These are phyloP conservation scores for Eristalis tenax DNA, from an alignment of 2,888 invertebrate genomes.

Conservation along the genomic window DNA sequence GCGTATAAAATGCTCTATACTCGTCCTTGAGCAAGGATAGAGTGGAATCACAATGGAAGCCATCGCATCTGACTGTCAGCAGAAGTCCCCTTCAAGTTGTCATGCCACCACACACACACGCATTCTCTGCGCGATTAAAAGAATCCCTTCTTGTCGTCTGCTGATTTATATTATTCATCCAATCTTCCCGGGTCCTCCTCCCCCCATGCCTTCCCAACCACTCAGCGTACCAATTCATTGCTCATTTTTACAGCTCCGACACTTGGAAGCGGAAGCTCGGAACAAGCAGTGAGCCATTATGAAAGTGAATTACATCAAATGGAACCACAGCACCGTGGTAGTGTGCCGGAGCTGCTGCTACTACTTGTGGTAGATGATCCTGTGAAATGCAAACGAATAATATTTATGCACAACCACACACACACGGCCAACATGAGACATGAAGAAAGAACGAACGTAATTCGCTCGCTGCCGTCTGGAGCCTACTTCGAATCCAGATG, in stretches of 20 bases:
- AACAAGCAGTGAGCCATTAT: slow-evolving; percentile 60
- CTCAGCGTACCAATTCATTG: slow-evolving; percentile 28
- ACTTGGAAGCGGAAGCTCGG: slow-evolving; percentile 43
- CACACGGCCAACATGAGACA: background rate
- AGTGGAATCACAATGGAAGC: background rate
- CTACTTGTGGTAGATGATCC: slow-evolving; percentile 38
- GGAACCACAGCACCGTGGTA: slow-evolving; percentile 46
- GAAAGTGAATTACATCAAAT: slow-evolving; percentile 71
- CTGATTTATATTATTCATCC: slow-evolving; percentile 14
- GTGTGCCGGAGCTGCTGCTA: background rate
- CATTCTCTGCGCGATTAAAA: slow-evolving; percentile 49
- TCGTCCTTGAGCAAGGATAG: background rate
- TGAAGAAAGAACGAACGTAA: background rate
- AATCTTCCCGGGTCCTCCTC: background rate
- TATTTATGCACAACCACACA: slow-evolving; percentile 45
- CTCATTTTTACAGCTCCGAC: slow-evolving; percentile 56
- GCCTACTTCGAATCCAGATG: slow-evolving; percentile 49
- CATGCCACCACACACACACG: background rate
- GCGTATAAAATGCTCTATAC: background rate
- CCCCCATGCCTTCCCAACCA: background rate
- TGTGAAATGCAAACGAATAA: slow-evolving; percentile 41
- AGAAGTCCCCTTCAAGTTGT: background rate
- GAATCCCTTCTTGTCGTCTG: slow-evolving; percentile 43
- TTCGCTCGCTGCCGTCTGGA: slow-evolving; percentile 29
- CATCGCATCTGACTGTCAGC: background rate